Percentiles rank a stretch among this genome's conserved stretches.
Conservation (phyloP, 2,888 invertebrate genomes). For the Chironomus riparius region DNA sequence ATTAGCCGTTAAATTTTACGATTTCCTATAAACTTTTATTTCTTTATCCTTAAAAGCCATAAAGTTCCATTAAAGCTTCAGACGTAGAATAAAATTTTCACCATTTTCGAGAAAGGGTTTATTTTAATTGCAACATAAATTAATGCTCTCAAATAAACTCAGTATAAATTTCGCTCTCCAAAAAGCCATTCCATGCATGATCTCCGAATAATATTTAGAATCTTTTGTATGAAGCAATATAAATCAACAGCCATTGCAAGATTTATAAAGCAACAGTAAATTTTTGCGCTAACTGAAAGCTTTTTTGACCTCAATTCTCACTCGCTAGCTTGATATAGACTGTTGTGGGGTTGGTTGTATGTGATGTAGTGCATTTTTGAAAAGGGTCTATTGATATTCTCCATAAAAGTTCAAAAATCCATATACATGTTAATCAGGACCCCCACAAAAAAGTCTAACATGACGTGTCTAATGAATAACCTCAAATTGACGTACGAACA, state of each 20-base stretch:
- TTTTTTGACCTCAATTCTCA: slow-evolving; percentile 13
- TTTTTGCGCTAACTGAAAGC: neutral
- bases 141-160: neutral
- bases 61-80: neutral
- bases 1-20: too few relatives aligned
- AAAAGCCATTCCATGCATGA: neutral
- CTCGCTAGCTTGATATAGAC: neutral
- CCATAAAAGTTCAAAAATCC: too few relatives aligned
- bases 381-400: too few relatives aligned
- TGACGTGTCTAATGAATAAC: too few relatives aligned
- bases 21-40: too few relatives aligned
- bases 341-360: neutral
- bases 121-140: neutral
- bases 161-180: neutral
- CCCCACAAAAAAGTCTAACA: too few relatives aligned
- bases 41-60: too few relatives aligned
- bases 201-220: neutral
- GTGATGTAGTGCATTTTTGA: too few relatives aligned
- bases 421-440: too few relatives aligned
- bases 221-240: neutral
- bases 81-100: neutral
- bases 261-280: slow-evolving; percentile 7
- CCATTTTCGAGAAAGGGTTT: neutral
- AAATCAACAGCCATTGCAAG: slow-evolving; percentile 6
- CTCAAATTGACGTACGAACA: too few relatives aligned